Conservation (phyloP, 2,797 vertebrate species). For the Masticophis lateralis region DNA sequence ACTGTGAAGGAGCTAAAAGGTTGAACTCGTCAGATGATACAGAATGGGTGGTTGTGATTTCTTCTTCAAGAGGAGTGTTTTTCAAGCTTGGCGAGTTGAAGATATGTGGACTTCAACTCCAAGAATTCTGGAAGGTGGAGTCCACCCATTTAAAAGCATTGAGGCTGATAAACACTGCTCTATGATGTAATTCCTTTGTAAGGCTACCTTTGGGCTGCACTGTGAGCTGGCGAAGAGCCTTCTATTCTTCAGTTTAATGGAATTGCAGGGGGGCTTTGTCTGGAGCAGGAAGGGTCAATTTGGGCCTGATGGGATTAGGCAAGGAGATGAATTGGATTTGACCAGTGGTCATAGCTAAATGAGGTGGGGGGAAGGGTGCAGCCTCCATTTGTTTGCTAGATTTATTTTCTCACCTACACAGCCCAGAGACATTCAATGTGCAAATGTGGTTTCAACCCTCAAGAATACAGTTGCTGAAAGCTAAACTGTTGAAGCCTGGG, state of each 20-base stretch:
- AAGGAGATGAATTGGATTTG: neutral
- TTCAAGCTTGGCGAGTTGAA: neutral
- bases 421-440: neutral
- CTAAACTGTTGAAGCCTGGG: neutral
- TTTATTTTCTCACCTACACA: neutral
- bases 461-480: neutral
- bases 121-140: neutral
- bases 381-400: neutral
- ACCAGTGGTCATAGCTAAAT: neutral
- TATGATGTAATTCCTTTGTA: neutral
- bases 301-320: neutral
- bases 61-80: neutral
- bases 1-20: neutral
- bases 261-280: neutral
- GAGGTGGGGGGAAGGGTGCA: neutral
- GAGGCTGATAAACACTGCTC: neutral
- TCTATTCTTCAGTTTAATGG: neutral
- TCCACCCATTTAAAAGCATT: neutral
- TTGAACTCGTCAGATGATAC: neutral
- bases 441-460: neutral
- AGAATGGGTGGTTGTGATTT: neutral
- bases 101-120: neutral
- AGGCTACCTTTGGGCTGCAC: neutral
- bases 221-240: neutral
- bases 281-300: neutral